phyloP scores from a whole-genome alignment of 2,113 vertebrate genomes.

The Pogona vitticeps region DNA sequence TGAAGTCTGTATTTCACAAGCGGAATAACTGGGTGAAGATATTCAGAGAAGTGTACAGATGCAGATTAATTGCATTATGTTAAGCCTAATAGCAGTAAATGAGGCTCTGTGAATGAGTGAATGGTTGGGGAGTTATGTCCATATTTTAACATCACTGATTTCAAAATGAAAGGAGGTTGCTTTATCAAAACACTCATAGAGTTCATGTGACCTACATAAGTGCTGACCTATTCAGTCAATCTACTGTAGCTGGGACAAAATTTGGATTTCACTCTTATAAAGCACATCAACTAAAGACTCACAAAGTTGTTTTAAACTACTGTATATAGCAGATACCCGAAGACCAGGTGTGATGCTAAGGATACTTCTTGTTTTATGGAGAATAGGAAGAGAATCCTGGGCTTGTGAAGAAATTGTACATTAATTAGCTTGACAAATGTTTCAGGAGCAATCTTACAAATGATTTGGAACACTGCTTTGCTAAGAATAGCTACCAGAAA shows the following conservation, averaged over 20 bases:
- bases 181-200: too few relatives aligned
- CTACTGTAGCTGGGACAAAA: neutral
- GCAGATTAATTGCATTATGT: neutral
- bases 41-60: neutral
- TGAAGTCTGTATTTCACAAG: neutral
- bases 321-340: neutral
- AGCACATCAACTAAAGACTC: neutral
- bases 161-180: too few relatives aligned
- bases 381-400: neutral
- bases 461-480: neutral
- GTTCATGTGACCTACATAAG: too few relatives aligned
- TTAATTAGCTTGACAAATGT: constrained; percentile 1
- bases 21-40: neutral
- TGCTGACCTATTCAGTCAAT: too few relatives aligned
- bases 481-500: constrained; percentile 19
- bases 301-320: neutral
- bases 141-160: too few relatives aligned
- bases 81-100: neutral
- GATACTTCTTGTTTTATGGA: neutral
- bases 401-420: neutral
- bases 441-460: constrained; percentile 11
- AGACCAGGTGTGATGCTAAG: neutral
- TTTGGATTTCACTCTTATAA: neutral
- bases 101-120: neutral
- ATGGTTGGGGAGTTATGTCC: neutral